Evolutionary conservation across 2,113 vertebrate species (phyloP), one percentile per base, ranked within the genome.

Genomic region (Madoqua kirkii): DNA sequence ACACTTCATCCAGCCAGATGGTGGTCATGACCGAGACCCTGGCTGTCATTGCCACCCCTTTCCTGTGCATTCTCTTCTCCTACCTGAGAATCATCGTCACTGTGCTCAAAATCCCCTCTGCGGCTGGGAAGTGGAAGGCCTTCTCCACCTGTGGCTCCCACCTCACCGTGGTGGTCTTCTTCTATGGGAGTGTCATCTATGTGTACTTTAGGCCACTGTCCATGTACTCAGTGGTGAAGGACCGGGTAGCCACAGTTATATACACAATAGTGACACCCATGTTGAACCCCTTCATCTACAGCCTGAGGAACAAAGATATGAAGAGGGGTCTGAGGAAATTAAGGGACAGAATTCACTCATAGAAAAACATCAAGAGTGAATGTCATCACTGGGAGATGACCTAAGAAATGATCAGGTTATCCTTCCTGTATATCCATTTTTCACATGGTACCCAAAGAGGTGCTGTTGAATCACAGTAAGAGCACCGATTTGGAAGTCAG

Each of bases 51-150:
- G 87, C 43, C 11, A 97, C 95, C 4, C 97, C 97, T 21, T 96
- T 98, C 83, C 29, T 97, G 8, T 97, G 97, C 25, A 97, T 98
- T 81, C 85, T 97, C 87, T 96, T 98, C 54, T 98, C 98, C 52
- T 98, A 98, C 31, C 57, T 87, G 60, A 1, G 40, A 50, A 98
- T 98, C 78, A 89, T 98, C 9, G 0, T 92, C n/a, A 52, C 97
- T 8, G 95, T 98, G 50, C 67, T 98, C 78, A 96, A 90, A 89
- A 94, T 98, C 14, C 96, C 97, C 60, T 98, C 97, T 2, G 79
- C 14, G 14, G 43, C 97, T 0, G 90, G 98, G 4, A 98, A 98
- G 87, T 96, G 93, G 93, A 98, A 97, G 89, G 93, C 97, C 84
- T 98, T 98, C 95, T 50, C 48, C 48, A 50, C 48, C 48, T 50